phyloP scores from a whole-genome alignment of 2,113 vertebrate genomes.

The Eudorcas thomsonii region DNA sequence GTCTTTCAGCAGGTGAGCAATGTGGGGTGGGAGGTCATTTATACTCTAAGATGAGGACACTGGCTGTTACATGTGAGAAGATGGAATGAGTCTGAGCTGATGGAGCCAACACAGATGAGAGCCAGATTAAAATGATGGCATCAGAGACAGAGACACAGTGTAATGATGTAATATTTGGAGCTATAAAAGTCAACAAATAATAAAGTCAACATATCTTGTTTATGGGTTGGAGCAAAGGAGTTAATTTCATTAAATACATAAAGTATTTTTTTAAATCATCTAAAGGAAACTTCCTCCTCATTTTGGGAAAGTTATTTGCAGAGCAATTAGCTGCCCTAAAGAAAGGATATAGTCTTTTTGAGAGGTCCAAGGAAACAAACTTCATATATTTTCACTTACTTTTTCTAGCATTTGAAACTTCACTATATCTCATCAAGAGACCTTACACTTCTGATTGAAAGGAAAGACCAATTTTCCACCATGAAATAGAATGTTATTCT shows the following conservation, averaged over 20 bases:
- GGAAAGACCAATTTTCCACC: background rate
- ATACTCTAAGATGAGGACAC: background rate
- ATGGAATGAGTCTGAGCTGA: too few species aligned
- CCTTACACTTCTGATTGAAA: background rate
- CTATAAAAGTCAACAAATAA: background rate
- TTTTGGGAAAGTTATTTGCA: background rate
- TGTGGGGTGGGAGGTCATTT: background rate
- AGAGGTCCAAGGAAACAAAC: background rate
- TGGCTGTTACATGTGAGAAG: background rate
- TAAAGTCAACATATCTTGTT: background rate
- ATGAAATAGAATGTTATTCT: background rate
- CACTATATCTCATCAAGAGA: background rate
- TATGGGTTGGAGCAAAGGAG: background rate
- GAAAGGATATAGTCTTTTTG: background rate
- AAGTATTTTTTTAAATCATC: background rate
- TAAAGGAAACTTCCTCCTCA: background rate
- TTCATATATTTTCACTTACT: background rate
- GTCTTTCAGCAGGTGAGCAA: background rate
- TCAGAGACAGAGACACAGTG: background rate
- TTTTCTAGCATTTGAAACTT: conserved; percentile 11
- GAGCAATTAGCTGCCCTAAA: background rate
- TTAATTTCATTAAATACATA: background rate
- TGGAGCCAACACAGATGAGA: background rate
- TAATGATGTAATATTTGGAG: background rate
- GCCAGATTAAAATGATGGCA: background rate